Percentiles rank a stretch among this genome's conserved stretches.
phyloP scores from a whole-genome alignment of 2,797 vertebrate species.

The Toxotes lorentzi region DNA sequence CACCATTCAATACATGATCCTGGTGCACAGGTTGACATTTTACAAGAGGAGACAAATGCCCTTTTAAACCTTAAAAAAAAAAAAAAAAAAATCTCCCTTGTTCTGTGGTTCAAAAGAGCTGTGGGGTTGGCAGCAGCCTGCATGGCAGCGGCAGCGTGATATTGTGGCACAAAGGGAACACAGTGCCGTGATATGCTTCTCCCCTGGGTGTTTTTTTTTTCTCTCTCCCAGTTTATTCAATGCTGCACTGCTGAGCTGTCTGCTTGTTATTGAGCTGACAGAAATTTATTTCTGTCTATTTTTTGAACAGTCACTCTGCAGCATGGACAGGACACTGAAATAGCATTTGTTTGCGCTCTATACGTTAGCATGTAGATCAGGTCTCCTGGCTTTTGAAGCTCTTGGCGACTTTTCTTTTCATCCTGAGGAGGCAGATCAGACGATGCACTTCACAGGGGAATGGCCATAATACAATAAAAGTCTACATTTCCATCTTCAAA shows the following conservation, averaged over 20 bases:
- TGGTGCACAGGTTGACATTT: constrained; percentile 15
- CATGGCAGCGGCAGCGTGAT: constrained; percentile 54
- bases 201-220: constrained; percentile 32
- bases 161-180: constrained; percentile 50
- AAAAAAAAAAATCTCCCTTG: constrained; percentile 3
- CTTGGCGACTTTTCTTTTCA: constrained; percentile 33
- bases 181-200: constrained; percentile 44
- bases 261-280: constrained; percentile 41
- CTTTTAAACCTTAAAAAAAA: constrained; percentile 32
- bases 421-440: constrained; percentile 24
- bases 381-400: constrained; percentile 36
- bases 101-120: constrained; percentile 40
- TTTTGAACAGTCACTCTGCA: constrained; percentile 27
- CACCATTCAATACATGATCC: too few species aligned
- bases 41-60: constrained; percentile 33
- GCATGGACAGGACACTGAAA: constrained; percentile 14
- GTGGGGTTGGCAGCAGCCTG: constrained; percentile 41
- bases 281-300: constrained; percentile 40
- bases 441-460: constrained; percentile 27
- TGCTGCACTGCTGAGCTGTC: constrained; percentile 27
- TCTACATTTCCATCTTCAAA: constrained; percentile 59
- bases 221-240: constrained; percentile 12
- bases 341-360: constrained; percentile 24
- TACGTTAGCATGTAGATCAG: constrained; percentile 18
- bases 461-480: constrained; percentile 32